A percentile compares a stretch with the other conserved stretches of the same genome.
These are phyloP conservation scores for Conopomorpha cramerella DNA, from an alignment of 1,140 invertebrate species.

Conservation along the genomic window DNA sequence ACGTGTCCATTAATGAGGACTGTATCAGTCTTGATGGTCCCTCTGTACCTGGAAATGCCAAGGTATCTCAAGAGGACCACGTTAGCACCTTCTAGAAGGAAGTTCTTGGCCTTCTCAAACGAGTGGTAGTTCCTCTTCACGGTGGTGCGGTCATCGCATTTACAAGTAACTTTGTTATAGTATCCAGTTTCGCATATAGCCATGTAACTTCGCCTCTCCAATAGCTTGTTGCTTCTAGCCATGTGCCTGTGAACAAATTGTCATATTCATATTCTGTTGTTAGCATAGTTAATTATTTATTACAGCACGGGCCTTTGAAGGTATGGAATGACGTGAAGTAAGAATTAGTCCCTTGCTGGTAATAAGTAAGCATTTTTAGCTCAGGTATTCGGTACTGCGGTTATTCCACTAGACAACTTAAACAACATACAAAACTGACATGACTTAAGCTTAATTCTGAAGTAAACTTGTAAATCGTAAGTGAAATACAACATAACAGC, in stretches of 20 bases:
- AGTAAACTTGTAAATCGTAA: too few species aligned
- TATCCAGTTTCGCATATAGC: slow-evolving; percentile 48
- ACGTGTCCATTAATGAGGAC: slow-evolving; percentile 63
- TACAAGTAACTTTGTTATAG: slow-evolving; percentile 49
- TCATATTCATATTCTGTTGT: too few species aligned
- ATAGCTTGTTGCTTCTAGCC: slow-evolving; percentile 31
- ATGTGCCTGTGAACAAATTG: slow-evolving; percentile 41
- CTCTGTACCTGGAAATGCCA: slow-evolving; percentile 56
- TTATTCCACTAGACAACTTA: too few species aligned
- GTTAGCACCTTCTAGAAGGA: slow-evolving; percentile 66
- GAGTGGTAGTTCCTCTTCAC: slow-evolving; percentile 39
- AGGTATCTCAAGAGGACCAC: slow-evolving; percentile 65
- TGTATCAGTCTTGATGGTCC: slow-evolving; percentile 56
- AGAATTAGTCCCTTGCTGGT: too few species aligned
- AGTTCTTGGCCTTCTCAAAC: slow-evolving; percentile 39
- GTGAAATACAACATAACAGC: too few species aligned
- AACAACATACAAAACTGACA: too few species aligned
- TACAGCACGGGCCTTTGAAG: too few species aligned
- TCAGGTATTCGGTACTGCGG: too few species aligned
- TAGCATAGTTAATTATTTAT: too few species aligned
- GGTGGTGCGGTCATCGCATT: slow-evolving; percentile 32
- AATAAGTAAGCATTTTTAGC: too few species aligned
- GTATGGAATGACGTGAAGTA: too few species aligned
- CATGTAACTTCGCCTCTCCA: slow-evolving; percentile 53
- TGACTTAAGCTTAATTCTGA: too few species aligned